A percentile compares a stretch with the other conserved stretches of the same genome.
Evolutionary conservation across 2,113 vertebrate species (phyloP).

Genomic region (Pachyramphus minor): DNA sequence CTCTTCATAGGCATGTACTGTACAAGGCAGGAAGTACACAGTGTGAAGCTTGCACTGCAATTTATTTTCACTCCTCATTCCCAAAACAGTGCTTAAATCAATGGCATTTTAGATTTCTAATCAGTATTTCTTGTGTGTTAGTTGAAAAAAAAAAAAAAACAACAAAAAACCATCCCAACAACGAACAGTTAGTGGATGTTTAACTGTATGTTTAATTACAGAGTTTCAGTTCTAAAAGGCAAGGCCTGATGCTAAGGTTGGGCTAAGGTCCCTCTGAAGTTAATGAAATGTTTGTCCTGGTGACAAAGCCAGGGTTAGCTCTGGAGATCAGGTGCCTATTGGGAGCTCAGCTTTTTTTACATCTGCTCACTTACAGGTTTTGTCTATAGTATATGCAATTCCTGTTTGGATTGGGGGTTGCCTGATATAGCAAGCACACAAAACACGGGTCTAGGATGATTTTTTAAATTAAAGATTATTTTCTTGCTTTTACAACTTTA

Average conservation of each 20-base stretch:
- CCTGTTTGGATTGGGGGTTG: background rate
- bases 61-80: background rate
- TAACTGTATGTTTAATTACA: background rate
- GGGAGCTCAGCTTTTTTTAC: background rate
- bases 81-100: background rate
- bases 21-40: constrained; percentile 30
- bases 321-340: background rate
- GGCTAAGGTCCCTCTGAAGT: background rate
- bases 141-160: background rate
- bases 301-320: background rate
- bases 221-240: background rate
- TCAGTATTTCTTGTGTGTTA: background rate
- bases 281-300: background rate
- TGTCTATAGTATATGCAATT: background rate
- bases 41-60: background rate
- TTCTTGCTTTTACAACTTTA: background rate
- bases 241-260: background rate
- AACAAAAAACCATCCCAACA: background rate
- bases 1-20: background rate
- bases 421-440: background rate
- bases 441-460: background rate
- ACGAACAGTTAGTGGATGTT: background rate
- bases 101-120: background rate
- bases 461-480: background rate
- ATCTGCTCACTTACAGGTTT: background rate